These are phyloP conservation scores for Pandion haliaetus DNA, from an alignment of 2,113 vertebrate species.

Conservation along the genomic window DNA sequence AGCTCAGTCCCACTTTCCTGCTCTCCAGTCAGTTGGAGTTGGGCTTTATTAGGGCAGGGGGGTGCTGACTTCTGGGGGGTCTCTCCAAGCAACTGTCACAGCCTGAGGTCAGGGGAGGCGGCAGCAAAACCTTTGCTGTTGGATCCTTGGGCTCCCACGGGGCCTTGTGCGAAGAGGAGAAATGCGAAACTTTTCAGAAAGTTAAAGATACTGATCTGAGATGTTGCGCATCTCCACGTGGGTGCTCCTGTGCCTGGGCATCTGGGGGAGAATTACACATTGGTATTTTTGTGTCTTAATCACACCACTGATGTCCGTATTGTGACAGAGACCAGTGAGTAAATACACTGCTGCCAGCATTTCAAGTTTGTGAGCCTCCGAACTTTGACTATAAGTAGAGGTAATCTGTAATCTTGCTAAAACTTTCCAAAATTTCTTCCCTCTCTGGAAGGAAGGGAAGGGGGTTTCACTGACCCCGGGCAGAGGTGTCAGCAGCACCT, in stretches of 20 bases:
- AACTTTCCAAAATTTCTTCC: not conserved
- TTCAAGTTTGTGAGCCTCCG: not conserved
- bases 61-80: not conserved
- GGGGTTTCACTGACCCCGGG: not conserved
- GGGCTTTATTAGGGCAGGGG: not conserved
- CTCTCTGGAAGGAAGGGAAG: not conserved
- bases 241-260: not conserved
- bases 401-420: not conserved
- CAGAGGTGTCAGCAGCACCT: not conserved
- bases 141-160: rapidly evolving
- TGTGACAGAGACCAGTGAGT: not conserved
- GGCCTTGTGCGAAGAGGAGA: not conserved
- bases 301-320: not conserved
- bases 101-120: not conserved
- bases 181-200: not conserved
- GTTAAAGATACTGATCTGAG: not conserved
- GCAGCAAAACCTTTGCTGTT: not conserved
- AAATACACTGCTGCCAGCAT: rapidly evolving
- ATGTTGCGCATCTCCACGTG: not conserved
- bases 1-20: not conserved
- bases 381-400: not conserved
- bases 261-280: not conserved
- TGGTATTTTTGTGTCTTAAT: not conserved
- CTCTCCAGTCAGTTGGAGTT: not conserved
- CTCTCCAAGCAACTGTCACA: not conserved